Evolutionary conservation across 1,140 invertebrate species (phyloP).

Genomic region (Bombus pascuorum): DNA sequence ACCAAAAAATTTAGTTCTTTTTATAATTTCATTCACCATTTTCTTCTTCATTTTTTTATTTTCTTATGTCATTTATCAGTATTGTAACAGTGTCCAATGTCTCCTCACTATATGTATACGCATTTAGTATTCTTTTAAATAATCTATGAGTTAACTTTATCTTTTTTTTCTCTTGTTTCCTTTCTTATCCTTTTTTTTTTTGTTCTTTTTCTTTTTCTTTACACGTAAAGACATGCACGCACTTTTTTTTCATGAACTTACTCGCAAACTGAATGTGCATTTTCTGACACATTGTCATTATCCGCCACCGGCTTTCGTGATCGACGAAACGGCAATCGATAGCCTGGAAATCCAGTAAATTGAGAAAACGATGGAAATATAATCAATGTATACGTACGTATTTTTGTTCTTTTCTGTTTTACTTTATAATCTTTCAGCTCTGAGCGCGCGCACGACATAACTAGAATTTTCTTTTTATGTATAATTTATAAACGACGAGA

Average conservation of each 20-base stretch:
- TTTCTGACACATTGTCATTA: neutral
- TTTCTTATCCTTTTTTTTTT: neutral
- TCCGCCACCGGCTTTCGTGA: neutral
- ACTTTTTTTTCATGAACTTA: neutral
- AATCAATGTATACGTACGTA: neutral
- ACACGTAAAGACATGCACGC: constrained; percentile 4
- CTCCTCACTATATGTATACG: neutral
- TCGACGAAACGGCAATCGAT: constrained; percentile 16
- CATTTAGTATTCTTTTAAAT: neutral
- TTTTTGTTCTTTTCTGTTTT: neutral
- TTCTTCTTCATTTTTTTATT: neutral
- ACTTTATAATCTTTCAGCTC: neutral
- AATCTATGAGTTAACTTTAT: neutral
- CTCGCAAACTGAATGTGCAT: constrained; percentile 5
- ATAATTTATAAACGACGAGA: constrained; percentile 50
- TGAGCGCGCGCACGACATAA: neutral
- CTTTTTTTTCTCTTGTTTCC: neutral
- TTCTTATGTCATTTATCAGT: neutral
- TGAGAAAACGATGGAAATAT: constrained; percentile 27
- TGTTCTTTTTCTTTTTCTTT: neutral
- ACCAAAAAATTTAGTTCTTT: constrained; percentile 23
- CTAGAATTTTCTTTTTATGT: constrained; percentile 21
- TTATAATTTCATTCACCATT: constrained; percentile 4
- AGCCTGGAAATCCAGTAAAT: constrained; percentile 30
- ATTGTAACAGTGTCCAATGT: neutral